Evolutionary conservation across 2,113 vertebrate species (phyloP).

Genomic region (human (Homo sapiens)): DNA sequence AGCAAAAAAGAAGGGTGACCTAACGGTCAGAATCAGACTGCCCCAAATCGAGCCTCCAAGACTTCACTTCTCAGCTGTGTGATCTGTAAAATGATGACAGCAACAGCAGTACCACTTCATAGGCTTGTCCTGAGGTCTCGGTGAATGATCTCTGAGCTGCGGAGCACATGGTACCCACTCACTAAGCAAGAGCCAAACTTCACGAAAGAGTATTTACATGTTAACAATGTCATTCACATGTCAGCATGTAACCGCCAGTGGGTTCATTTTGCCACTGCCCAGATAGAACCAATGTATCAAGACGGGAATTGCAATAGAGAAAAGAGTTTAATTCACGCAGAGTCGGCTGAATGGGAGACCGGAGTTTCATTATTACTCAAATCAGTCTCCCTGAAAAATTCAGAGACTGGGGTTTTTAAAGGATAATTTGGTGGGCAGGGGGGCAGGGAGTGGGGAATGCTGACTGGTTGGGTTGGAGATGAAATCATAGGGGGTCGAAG

Average conservation of each 20-base stretch:
- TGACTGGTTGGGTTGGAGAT: too few relatives aligned
- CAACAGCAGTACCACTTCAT: accelerated
- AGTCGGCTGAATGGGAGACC: too few relatives aligned
- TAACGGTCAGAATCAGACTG: not conserved
- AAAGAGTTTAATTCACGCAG: too few relatives aligned
- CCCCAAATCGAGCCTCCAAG: accelerated
- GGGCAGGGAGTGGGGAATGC: too few relatives aligned
- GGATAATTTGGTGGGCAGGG: too few relatives aligned
- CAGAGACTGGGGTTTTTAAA: too few relatives aligned
- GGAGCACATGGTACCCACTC: accelerated
- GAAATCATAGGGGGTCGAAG: too few relatives aligned
- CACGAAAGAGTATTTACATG: accelerated
- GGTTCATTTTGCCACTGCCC: too few relatives aligned
- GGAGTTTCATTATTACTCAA: too few relatives aligned
- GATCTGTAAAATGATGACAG: accelerated
- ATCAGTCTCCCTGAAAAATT: too few relatives aligned
- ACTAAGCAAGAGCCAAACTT: accelerated
- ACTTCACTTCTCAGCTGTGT: not conserved
- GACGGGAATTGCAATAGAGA: too few relatives aligned
- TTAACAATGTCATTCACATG: not conserved
- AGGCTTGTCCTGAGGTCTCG: accelerated
- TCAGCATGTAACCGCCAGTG: not conserved
- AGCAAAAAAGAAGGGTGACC: not conserved
- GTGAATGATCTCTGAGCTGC: not conserved
- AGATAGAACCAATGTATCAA: too few relatives aligned